Evolutionary conservation across 2,888 invertebrate species (phyloP), one percentile per base, ranked within the genome.

Genomic region (Podotricha telesiphe): DNA sequence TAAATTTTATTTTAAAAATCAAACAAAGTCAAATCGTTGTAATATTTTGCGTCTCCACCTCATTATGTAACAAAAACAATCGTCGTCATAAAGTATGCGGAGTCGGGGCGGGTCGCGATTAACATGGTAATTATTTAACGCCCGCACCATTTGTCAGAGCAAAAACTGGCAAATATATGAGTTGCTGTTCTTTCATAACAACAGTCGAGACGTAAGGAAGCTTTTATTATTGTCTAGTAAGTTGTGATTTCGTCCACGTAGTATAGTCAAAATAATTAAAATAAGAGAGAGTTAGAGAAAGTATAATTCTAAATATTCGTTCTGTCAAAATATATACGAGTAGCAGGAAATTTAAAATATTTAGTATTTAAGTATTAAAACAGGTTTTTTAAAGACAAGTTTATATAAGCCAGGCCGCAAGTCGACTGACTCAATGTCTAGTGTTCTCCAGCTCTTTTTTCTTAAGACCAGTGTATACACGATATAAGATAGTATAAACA

Each of bases 81-180:
- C 53, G 67, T 20, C 63, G 58, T 59, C n/a, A n/a, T n/a, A 34
- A 37, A 53, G 55, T 50, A 58, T 67, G 7, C 42, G 13, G 67
- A 7, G 1, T 53, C 62, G 40, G 40, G 61, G 68, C 28, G 45
- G 55, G 62, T 40, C 70, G 79, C 79, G 78, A 83, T 82, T 80
- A 82, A 77, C 78, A 74, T 73, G 68, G 77, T 79, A 76, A 83
- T 81, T 79, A 79, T 77, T 78, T 75, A 77, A 74, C 71, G 76
- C 76, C 61, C 59, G 59, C 45, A 11, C 45, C 45, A 59, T 45
- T 59, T 45, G 28, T 59, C 59, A 59, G 59, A n/a, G 59, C 45
- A 59, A 59, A 59, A 59, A 59, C 42, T 59, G 59, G 42, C 3
- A 22, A 22, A 45, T 59, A 11, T 59, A 42, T 42, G 58, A 58